Evolutionary conservation across 2,113 vertebrate species (phyloP).

Genomic region (Sebastes fasciatus): DNA sequence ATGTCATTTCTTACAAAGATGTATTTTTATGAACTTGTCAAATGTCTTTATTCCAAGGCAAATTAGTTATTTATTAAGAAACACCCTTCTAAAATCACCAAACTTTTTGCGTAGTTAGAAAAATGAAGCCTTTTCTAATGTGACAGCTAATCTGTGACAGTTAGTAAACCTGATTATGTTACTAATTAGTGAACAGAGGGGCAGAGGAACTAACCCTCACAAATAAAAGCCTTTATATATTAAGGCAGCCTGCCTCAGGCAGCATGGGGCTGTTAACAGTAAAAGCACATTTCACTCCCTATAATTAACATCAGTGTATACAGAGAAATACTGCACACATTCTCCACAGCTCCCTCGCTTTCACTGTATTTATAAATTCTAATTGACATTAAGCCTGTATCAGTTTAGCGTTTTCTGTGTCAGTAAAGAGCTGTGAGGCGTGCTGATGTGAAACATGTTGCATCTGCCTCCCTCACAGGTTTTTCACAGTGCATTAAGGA

Average conservation of each 20-base stretch:
- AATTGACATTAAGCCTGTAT: slow-evolving; percentile 67
- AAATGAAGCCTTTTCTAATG: not conserved
- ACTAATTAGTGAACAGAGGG: slow-evolving; percentile 47
- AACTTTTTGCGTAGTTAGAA: not conserved
- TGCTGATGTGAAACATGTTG: slow-evolving; percentile 73
- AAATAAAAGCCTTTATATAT: slow-evolving; percentile 46
- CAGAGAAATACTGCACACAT: slow-evolving; percentile 36
- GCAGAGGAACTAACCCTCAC: slow-evolving; percentile 18
- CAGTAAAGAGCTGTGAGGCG: slow-evolving; percentile 65
- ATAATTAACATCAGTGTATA: slow-evolving; percentile 39
- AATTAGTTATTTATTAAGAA: slow-evolving; percentile 15
- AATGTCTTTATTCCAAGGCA: slow-evolving; percentile 15
- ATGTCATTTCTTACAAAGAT: not conserved
- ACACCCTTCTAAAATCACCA: not conserved
- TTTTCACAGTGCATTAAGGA: slow-evolving; percentile 77
- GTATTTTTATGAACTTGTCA: slow-evolving; percentile 9
- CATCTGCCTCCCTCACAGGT: slow-evolving; percentile 75
- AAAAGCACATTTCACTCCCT: slow-evolving; percentile 47
- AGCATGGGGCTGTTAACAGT: slow-evolving; percentile 28
- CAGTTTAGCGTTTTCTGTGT: slow-evolving; percentile 68
- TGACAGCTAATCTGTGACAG: slow-evolving; percentile 3
- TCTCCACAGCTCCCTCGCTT: slow-evolving; percentile 18
- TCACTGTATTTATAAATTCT: slow-evolving; percentile 47
- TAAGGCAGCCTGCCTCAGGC: slow-evolving; percentile 42
- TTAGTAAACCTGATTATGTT: slow-evolving; percentile 48